phyloP scores from a whole-genome alignment of 1,140 invertebrate species.

The Lepidurus packardi region DNA sequence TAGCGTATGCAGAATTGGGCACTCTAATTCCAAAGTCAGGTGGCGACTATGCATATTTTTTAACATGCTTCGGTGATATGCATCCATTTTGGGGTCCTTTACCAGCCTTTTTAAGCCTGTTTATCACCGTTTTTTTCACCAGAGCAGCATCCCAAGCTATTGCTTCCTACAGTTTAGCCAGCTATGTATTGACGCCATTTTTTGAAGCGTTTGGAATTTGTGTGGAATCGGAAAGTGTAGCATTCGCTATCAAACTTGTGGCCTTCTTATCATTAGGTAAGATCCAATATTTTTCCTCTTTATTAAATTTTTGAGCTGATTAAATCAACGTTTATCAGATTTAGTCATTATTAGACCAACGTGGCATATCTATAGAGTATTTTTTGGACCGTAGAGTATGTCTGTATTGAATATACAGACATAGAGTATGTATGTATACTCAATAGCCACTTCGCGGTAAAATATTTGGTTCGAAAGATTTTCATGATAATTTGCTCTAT shows the following conservation, averaged over 20 bases:
- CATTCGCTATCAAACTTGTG: neutral
- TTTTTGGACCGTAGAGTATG: too few species aligned
- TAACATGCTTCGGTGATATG: conserved; percentile 39
- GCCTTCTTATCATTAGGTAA: conserved; percentile 28
- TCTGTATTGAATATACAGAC: too few species aligned
- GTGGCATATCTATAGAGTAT: too few species aligned
- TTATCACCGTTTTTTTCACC: conserved; percentile 44
- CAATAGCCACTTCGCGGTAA: too few species aligned
- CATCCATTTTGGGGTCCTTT: conserved; percentile 38
- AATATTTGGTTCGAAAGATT: too few species aligned
- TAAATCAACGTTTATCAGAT: conserved; percentile 35
- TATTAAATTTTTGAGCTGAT: conserved; percentile 38
- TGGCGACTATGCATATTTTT: conserved; percentile 43
- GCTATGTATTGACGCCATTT: conserved; percentile 86
- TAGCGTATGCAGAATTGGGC: conserved; percentile 51
- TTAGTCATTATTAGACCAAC: too few species aligned
- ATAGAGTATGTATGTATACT: too few species aligned
- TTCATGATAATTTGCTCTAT: too few species aligned
- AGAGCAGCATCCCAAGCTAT: conserved; percentile 42
- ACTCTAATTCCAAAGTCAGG: conserved; percentile 49
- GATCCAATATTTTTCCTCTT: neutral
- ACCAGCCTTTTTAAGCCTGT: conserved; percentile 42
- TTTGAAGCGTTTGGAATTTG: conserved; percentile 52
- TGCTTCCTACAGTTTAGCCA: conserved; percentile 40
- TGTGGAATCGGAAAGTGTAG: neutral